These are phyloP conservation scores for Melanostoma scalare DNA, from an alignment of 2,888 invertebrate species.

Conservation along the genomic window DNA sequence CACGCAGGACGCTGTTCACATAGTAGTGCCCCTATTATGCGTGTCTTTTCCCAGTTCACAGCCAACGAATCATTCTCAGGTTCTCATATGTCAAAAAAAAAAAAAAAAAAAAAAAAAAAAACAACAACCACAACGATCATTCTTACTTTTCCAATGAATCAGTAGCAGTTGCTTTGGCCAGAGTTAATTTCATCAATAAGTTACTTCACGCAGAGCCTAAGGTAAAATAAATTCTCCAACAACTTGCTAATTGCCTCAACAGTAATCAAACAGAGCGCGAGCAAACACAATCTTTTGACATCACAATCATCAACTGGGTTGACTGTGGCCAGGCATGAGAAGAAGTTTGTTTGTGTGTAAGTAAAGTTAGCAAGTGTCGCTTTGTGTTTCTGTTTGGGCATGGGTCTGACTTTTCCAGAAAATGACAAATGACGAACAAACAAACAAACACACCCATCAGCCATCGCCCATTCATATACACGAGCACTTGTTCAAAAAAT, in stretches of 20 bases:
- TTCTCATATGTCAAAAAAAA: neutral
- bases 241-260: conserved; percentile 56
- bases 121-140: conserved; percentile 8
- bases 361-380: conserved; percentile 22
- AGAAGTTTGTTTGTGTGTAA: neutral
- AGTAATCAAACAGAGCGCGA: conserved; percentile 58
- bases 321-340: neutral
- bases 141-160: conserved; percentile 30
- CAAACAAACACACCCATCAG: conserved; percentile 16
- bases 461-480: neutral
- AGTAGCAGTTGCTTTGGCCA: conserved; percentile 19
- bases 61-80: neutral
- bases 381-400: neutral
- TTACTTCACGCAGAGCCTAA: conserved; percentile 25
- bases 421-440: conserved; percentile 59
- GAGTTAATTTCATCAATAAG: conserved; percentile 60
- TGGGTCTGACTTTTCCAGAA: conserved; percentile 23
- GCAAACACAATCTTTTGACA: conserved; percentile 45
- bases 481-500: conserved; percentile 52
- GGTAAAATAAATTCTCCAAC: conserved; percentile 8
- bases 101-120: conserved; percentile 12
- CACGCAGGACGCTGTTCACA: conserved; percentile 22
- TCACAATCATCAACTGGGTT: neutral
- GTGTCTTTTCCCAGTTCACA: conserved; percentile 31
- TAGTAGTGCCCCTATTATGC: conserved; percentile 40